phyloP scores from a whole-genome alignment of 2,113 vertebrate genomes.

The Balaeniceps rex region DNA sequence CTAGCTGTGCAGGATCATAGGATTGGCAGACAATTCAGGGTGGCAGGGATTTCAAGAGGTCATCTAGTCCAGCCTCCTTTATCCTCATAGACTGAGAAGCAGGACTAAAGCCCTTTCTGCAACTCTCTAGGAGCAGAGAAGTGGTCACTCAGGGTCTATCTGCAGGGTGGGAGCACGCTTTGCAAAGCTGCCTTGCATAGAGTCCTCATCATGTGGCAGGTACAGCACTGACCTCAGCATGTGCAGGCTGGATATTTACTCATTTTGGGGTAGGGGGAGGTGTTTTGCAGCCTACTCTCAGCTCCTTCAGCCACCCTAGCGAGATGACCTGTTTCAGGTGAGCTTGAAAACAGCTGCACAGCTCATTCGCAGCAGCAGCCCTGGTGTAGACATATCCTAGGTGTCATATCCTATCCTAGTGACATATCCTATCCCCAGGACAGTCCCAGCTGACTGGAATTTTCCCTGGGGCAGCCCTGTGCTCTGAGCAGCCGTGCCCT shows the following conservation, averaged over 20 bases:
- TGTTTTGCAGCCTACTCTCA: not conserved
- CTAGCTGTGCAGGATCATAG: not conserved
- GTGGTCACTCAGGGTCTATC: not conserved
- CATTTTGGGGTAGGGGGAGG: not conserved
- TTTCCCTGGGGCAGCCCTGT: not conserved
- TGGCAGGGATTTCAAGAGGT: not conserved
- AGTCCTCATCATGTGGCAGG: fast-evolving
- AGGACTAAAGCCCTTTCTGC: not conserved
- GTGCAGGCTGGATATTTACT: not conserved
- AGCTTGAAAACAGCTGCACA: not conserved
- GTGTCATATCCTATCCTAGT: no score
- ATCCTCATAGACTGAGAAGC: not conserved
- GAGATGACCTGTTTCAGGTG: not conserved
- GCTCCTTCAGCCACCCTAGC: not conserved
- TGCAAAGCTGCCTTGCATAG: not conserved
- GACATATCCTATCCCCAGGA: no score
- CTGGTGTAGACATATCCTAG: not conserved
- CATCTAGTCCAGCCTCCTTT: not conserved
- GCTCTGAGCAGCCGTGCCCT: not conserved
- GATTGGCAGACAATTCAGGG: not conserved
- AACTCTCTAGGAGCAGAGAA: not conserved
- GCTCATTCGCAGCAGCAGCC: not conserved
- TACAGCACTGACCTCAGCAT: not conserved
- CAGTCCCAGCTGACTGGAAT: not conserved
- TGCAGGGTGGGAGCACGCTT: not conserved